Conservation (phyloP, 2,113 vertebrate species). For the Scortum barcoo region DNA sequence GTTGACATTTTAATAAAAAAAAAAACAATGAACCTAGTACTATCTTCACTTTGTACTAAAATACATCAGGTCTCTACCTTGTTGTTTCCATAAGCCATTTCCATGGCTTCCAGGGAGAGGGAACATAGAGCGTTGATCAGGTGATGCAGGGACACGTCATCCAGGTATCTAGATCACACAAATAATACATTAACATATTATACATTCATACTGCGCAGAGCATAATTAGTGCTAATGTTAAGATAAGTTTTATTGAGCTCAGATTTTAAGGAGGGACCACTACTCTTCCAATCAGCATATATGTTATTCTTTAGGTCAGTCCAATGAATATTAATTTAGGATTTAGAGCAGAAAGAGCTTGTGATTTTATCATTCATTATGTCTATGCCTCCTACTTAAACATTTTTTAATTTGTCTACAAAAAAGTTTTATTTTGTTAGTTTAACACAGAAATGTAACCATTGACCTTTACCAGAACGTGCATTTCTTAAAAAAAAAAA, state of each 20-base stretch:
- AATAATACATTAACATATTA: neutral
- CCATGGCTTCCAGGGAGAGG: slow-evolving; percentile 98
- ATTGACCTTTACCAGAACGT: neutral
- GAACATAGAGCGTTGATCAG: slow-evolving; percentile 99
- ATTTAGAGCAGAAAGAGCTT: neutral
- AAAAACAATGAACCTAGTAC: neutral
- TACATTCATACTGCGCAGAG: neutral
- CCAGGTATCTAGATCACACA: slow-evolving; percentile 90
- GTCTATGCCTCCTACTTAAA: neutral
- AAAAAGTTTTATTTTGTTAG: neutral
- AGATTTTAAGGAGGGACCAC: neutral
- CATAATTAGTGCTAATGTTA: neutral
- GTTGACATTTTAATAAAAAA: neutral
- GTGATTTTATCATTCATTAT: neutral
- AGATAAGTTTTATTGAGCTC: no score
- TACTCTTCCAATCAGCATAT: neutral
- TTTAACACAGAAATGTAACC: neutral
- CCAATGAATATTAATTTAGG: neutral
- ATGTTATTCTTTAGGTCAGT: neutral
- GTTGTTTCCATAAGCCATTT: slow-evolving; percentile 99
- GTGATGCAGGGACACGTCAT: slow-evolving; percentile 99
- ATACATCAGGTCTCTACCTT: slow-evolving; percentile 84
- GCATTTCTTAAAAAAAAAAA: slow-evolving; percentile 7
- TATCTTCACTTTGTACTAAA: neutral
- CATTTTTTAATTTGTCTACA: neutral